Percentiles rank a stretch among this genome's conserved stretches.
These are phyloP conservation scores for Oncorhynchus gorbuscha DNA, from an alignment of 2,113 vertebrate species.

Conservation along the genomic window DNA sequence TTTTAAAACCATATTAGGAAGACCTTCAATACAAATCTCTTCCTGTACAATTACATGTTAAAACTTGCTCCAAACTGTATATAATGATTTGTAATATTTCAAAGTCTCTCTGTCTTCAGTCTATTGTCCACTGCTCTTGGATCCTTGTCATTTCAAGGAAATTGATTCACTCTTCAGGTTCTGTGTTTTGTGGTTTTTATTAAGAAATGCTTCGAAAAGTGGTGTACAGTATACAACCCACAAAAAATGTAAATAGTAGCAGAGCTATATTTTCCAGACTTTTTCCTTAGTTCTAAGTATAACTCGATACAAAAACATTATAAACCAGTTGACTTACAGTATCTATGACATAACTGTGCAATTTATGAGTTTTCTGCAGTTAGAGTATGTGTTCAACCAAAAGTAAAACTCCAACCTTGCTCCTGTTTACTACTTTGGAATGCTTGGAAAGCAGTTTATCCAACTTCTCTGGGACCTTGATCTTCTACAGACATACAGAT, in stretches of 20 bases:
- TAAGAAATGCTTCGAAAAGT: background rate
- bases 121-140: background rate
- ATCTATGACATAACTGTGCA: background rate
- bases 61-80: background rate
- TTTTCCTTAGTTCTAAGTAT: background rate
- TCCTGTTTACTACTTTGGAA: background rate
- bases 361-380: background rate
- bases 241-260: constrained; percentile 41
- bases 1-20: background rate
- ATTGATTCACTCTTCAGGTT: background rate
- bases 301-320: background rate
- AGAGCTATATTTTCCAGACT: constrained; percentile 3
- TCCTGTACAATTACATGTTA: background rate
- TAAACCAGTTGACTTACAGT: background rate
- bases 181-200: background rate
- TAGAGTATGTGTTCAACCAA: background rate
- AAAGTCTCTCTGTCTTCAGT: background rate
- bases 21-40: background rate
- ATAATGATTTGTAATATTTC: background rate
- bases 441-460: background rate
- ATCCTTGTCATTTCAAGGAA: background rate
- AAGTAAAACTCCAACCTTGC: background rate
- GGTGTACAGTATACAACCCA: constrained; percentile 14
- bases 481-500: background rate
- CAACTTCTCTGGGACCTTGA: background rate